Evolutionary conservation across 2,113 vertebrate genomes (phyloP), one percentile per base, ranked within the genome.

Genomic region (Sprattus sprattus): DNA sequence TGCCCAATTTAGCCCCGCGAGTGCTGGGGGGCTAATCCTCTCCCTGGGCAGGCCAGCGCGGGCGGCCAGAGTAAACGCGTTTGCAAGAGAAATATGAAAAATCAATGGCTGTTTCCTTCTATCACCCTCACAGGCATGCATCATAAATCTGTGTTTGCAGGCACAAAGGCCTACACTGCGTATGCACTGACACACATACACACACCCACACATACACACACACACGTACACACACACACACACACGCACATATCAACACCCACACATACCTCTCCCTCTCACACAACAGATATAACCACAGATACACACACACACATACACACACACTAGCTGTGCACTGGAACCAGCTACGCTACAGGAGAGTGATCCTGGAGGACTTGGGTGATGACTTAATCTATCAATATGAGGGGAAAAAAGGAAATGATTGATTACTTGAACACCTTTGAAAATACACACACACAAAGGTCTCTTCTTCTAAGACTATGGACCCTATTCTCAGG

Each of bases 81-180:
- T 95, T 95, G 94, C 93, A 5, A 95, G 94, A 94, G 96, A 97
- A 96, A 97, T 95, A 97, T 96, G 95, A 96, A 95, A 96, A 98
- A 97, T 97, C 96, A 96, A 97, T 97, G 96, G 93, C 93, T 94
- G 95, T 96, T 98, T 97, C 95, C 95, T 96, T 97, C 94, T 96
- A 96, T 98, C 95, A 95, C 94, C 91, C 94, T 95, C 93, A 91
- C 95, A 95, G 95, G 93, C 93, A 94, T 96, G 94, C 95, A 94
- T 96, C 95, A 96, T 95, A 95, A 95, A 96, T 96, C 92, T 93
- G 89, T 89, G 93, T 94, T 90, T 91, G 93, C 94, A 94, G 95
- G 93, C 93, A 91, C 39, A n/a, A 49, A 67, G 47, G 81, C 71
- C 85, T 47, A 81, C 16, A 22, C 87, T 87, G 60, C 85, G 84